These are phyloP conservation scores for Enteromius trimaculatus DNA, from an alignment of 2,797 vertebrate genomes.

Conservation along the genomic window DNA sequence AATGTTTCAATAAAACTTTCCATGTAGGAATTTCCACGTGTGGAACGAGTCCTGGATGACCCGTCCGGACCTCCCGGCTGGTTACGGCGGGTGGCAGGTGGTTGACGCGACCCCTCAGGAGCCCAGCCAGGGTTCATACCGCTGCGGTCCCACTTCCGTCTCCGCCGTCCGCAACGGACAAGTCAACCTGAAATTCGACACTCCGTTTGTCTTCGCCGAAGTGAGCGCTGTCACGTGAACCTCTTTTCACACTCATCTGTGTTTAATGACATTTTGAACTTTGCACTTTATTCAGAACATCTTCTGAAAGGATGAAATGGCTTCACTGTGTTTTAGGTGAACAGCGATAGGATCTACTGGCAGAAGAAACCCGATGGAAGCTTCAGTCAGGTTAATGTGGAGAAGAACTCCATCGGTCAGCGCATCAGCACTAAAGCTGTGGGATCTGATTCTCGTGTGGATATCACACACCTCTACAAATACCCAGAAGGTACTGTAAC, in stretches of 20 bases:
- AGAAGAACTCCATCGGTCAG: conserved; percentile 73
- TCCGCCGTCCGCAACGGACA: conserved; percentile 79
- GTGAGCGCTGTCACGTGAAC: conserved; percentile 67
- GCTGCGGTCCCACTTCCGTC: conserved; percentile 79
- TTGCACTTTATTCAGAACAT: not conserved
- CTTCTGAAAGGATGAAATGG: not conserved
- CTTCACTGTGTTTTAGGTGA: conserved; percentile 78
- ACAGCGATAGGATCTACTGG: conserved; percentile 88
- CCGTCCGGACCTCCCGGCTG: conserved; percentile 85
- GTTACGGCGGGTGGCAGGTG: conserved; percentile 90
- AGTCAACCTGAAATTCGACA: conserved; percentile 73
- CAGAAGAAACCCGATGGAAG: conserved; percentile 69
- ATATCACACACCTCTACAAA: conserved; percentile 87
- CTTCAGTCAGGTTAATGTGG: conserved; percentile 62
- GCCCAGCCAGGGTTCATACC: conserved; percentile 78
- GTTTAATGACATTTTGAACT: not conserved
- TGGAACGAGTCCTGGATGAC: conserved; percentile 98
- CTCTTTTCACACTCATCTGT: not conserved
- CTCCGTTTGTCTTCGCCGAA: conserved; percentile 82
- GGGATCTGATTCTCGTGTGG: conserved; percentile 70
- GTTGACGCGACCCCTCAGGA: conserved; percentile 92
- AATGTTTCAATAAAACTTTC: not conserved
- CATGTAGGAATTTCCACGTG: conserved; percentile 91
- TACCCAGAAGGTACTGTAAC: conserved; percentile 78
- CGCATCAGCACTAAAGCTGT: conserved; percentile 88